Base-by-base conservation (phyloP, 2,113 vertebrate genomes). In the Bucco capensis region DNA sequence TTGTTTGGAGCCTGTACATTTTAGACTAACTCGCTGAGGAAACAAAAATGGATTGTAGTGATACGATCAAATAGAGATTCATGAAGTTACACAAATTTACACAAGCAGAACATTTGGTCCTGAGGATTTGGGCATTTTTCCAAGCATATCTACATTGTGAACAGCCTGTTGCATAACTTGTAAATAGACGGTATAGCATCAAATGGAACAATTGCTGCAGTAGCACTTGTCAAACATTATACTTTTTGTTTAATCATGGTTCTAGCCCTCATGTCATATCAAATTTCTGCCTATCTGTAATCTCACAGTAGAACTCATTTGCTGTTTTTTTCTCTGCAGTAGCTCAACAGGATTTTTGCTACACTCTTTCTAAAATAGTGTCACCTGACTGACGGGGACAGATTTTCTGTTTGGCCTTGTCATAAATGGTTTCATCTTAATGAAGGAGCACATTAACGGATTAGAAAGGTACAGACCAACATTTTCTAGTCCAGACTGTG, bases 371-470 rank as follows among this genome's bases (percentile, higher is more conserved):
- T 74, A 21, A 90, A 66, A 28, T 9, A 30, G 12, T 5, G 23
- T 40, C 30, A 38, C 40, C 42, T 80, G 51, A 18, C 3, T 66
- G 16, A 31, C 22, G 10, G 23, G 62, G 33, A 6, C 19, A 62
- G 61, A 44, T 94, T 86, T 83, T 86, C 67, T 61, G n/a, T 67
- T 94, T 75, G 82, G 22, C 38, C 47, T 92, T 14, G 56, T 13
- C 60, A 54, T 78, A 83, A 93, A 88, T 83, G 53, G 46, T 70
- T 90, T 88, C 27, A 69, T 89, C 84, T 96, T 61, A 74, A 30
- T 67, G 82, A 82, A 86, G n/a, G 49, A 83, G 38, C 57, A 71
- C 77, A 64, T 93, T 93, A 93, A 88, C 80, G 69, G 75, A 80
- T 50, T 49, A 74, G 27, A 46, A 73, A 78, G 66, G 57, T 86